Evolutionary conservation across 1,140 invertebrate species (phyloP).

Genomic region (Diploscapter pachys): DNA sequence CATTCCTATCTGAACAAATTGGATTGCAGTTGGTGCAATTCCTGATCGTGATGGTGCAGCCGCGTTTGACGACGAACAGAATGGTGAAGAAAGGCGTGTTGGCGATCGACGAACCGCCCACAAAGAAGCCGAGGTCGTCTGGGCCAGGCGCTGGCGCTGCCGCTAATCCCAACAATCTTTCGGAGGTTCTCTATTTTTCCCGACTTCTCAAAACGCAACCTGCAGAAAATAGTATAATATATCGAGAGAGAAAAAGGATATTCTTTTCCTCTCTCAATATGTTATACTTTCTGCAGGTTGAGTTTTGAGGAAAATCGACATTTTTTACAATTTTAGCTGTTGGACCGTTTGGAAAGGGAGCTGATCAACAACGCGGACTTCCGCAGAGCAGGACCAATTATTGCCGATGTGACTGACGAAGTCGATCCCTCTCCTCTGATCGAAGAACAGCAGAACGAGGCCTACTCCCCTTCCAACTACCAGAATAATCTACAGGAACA

Average conservation of each 20-base stretch:
- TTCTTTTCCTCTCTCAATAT: background rate
- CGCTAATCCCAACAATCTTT: constrained; percentile 2
- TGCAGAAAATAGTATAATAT: no score
- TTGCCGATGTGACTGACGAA: constrained; percentile 55
- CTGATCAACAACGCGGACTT: constrained; percentile 30
- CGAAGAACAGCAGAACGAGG: constrained; percentile 6
- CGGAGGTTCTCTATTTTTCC: background rate
- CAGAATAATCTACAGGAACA: background rate
- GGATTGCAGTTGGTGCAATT: constrained; percentile 80
- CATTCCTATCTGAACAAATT: background rate
- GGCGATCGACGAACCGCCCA: constrained; percentile 50
- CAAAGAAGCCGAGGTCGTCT: constrained; percentile 17
- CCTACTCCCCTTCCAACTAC: background rate
- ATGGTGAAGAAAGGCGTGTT: constrained; percentile 52
- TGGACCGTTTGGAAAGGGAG: constrained; percentile 40
- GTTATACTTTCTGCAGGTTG: background rate
- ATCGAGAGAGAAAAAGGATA: no score
- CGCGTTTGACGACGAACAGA: constrained; percentile 54
- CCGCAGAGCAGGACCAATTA: constrained; percentile 51
- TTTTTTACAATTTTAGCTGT: background rate
- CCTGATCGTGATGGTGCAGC: constrained; percentile 80
- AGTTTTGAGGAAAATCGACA: no score
- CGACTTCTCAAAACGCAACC: no score
- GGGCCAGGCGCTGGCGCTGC: background rate
- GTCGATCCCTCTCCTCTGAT: constrained; percentile 26